Base-by-base conservation (phyloP, 2,113 vertebrate genomes). In the Heterochromis multidens region DNA sequence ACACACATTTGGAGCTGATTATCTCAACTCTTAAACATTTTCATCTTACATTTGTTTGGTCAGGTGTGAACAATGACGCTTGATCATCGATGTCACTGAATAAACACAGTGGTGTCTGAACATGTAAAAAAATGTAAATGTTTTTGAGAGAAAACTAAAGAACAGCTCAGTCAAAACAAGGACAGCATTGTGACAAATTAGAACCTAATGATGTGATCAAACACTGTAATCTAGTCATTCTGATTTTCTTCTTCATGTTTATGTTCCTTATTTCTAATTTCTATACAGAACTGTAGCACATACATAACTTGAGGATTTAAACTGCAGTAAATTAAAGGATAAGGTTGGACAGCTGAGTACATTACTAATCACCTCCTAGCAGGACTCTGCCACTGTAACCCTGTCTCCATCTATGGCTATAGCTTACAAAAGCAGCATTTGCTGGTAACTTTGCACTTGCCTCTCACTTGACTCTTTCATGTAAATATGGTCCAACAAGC, bases 251-350 rank as follows among this genome's bases (percentile, higher is more conserved):
- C 35, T 67, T 43, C 35, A 2, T 59, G 25, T 3, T 65, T 65
- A 6, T 5, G 4, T 9, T 16, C 62, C 33, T 6, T 35, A n/a
- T n/a, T n/a, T n/a, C n/a, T n/a, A 6, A 43, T 17, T 67, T 67
- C 63, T 25, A 17, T 5, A 25, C 63, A 43, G 0, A 5, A 25
- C 2, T 0, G 7, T 4, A 13, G 12, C 40, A 67, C 0, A 67
- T 6, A 43, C 40, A 43, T 43, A 17, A 67, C n/a, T 0, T 3
- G 37, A 27, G n/a, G 13, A 43, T 37, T 43, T 37, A 67, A 67
- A 4, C 37, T 67, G 37, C 63, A 67, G n/a, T 25, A 25, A 43
- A 67, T 16, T 4, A 25, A 9, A 43, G 63, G 14, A 3, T 3
- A n/a, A 40, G 8, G n/a, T 0, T 23, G 33, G 37, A 1, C 62